Base-by-base conservation (phyloP, 2,888 invertebrate species). In the Pterobdella sp. region DNA sequence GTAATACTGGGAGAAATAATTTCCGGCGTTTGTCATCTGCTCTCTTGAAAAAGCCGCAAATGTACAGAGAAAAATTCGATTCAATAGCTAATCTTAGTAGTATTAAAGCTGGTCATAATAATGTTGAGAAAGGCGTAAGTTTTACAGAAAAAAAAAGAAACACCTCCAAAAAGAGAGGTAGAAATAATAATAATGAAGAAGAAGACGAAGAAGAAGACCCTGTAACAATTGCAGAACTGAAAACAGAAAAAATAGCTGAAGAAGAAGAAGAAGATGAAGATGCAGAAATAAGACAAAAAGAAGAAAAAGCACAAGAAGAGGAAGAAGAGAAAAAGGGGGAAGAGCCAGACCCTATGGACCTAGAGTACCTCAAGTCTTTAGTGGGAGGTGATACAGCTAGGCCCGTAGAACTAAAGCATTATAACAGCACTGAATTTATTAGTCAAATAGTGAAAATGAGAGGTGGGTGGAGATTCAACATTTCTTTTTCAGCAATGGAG, bases 401-500 rank as follows among this genome's bases (percentile, higher is more conserved):
- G 7, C 71, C 71, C 2, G 56, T 71, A 1, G 71, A 71, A 31
- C n/a, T 71, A 63, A 37, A 26, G 52, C 63, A 60, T 29, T 71
- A 71, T 63, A 71, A 63, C 34, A 71, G 71, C 37, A 56, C 34
- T 32, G 71, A 71, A 34, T 63, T 71, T 29, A 71, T 71, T 35
- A 37, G 71, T 22, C 32, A 34, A 10, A 37, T 63, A 10, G 22
- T 71, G 3, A 71, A 34, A 26, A 71, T 71, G 71, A 52, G 71
- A n/a, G 71, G 71, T 26, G 71, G 71, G 0, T 71, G 63, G 60
- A 31, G 71, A 34, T 71, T 71, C 71, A 71, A 71, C 36, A 71
- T 71, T 36, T 35, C 32, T 31, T 71, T 71, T 71, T 56, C 71
- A 3, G 63, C 60, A 35, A 4, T 56, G 18, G 35, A 22, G 34